Evolutionary conservation across 2,888 invertebrate genomes (phyloP), one percentile per base, ranked within the genome.

Genomic region (Thera obeliscata): DNA sequence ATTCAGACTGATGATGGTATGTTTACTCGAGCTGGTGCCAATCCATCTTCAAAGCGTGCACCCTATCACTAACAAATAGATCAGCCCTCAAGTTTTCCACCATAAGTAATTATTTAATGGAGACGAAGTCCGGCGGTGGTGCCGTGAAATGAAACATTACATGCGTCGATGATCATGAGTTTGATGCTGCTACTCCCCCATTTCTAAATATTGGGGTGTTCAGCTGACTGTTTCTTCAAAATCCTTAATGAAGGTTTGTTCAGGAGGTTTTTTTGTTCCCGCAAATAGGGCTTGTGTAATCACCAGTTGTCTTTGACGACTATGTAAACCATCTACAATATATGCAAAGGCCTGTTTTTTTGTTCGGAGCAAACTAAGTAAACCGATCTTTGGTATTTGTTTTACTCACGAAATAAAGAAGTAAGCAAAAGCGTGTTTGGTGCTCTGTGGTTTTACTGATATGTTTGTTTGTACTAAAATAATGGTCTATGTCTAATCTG

Each of bases 81-180:
- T 71, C 64, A 67, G 67, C 66, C 68, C 61, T 49, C 50, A 63
- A 68, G 66, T 69, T 71, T 71, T 80, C 75, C 79, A 69, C 72
- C 67, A 65, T 68, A 68, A 72, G 73, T 70, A 71, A 91, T 90
- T 89, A 90, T 88, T 89, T 84, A 90, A 91, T 89, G 87, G 86
- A 88, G 86, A 84, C 78, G 87, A 90, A 89, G 83, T 87, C 89
- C 88, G 88, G 78, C 80, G 78, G 72, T 77, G 79, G 78, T 82
- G 78, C 83, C 89, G 87, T 89, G 87, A 90, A 91, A 92, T 90
- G 86, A 85, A 82, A 83, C 83, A 88, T 91, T 89, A 88, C 81
- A 85, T 83, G 90, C 85, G 78, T 81, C 83, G 81, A 77, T 81
- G 87, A 76, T 74, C 78, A 74, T 78, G 81, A 82, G 80, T 78